phyloP scores from a whole-genome alignment of 2,888 invertebrate genomes.

The Caenorhabditis zanzibari region DNA sequence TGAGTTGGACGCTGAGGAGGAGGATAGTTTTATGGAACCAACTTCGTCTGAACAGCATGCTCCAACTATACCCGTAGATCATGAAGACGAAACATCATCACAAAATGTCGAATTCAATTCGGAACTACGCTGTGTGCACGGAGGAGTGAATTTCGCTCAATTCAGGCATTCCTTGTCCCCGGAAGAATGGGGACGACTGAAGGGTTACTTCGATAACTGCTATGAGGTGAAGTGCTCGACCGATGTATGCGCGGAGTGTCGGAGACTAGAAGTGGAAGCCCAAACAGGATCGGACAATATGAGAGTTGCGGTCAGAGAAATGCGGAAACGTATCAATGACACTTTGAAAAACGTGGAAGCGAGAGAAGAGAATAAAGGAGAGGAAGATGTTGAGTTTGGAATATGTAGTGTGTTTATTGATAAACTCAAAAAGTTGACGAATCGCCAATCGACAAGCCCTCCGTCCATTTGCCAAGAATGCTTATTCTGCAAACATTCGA shows the following conservation, averaged over 20 bases:
- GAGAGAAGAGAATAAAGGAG: not conserved
- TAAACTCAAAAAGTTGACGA: conserved; percentile 48
- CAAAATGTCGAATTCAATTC: conserved; percentile 66
- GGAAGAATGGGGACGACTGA: conserved; percentile 77
- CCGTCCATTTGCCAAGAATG: conserved; percentile 69
- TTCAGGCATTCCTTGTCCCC: conserved; percentile 69
- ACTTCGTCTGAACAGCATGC: not conserved
- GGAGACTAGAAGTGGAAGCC: conserved; percentile 52
- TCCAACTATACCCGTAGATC: conserved; percentile 31
- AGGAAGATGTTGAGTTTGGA: conserved; percentile 35
- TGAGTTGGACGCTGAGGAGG: conserved; percentile 40
- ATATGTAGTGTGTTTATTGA: conserved; percentile 68
- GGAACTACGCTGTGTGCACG: conserved; percentile 69
- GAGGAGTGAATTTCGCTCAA: conserved; percentile 69
- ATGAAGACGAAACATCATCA: not conserved
- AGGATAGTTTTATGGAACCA: not conserved
- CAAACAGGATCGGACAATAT: conserved; percentile 51
- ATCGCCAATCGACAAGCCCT: conserved; percentile 45
- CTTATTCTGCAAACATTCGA: conserved; percentile 62
- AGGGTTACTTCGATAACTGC: conserved; percentile 50
- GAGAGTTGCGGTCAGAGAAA: conserved; percentile 51
- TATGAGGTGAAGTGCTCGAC: conserved; percentile 61
- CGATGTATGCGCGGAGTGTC: conserved; percentile 60
- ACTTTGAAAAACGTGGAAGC: conserved; percentile 51
- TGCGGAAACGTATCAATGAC: conserved; percentile 59